These are phyloP conservation scores for Oreochromis mossambicus DNA, from an alignment of 2,797 vertebrate species.

Conservation along the genomic window DNA sequence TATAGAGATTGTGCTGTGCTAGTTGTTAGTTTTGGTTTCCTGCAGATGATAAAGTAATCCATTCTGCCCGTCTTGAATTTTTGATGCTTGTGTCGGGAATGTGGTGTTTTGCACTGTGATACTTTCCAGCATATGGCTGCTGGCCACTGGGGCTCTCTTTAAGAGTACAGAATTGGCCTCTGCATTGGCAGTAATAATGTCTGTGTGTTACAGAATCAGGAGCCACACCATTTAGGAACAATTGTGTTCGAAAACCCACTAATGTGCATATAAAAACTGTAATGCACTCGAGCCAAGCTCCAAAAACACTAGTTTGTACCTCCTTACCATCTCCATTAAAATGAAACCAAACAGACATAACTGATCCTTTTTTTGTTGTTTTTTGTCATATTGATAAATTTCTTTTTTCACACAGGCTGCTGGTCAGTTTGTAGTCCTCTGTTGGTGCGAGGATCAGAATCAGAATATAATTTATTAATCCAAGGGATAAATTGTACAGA, in stretches of 20 bases:
- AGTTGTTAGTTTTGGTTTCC: background rate
- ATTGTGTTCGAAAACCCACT: accelerated
- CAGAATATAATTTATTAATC: background rate
- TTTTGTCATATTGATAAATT: background rate
- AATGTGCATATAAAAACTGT: background rate
- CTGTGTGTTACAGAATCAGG: background rate
- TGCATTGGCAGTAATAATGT: background rate
- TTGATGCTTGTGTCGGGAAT: background rate
- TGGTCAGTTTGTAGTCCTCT: background rate
- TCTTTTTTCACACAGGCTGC: background rate
- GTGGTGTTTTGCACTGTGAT: background rate
- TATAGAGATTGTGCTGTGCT: background rate
- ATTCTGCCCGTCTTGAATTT: background rate
- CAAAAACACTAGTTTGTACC: background rate
- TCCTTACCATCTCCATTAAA: background rate
- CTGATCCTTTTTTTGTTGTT: background rate
- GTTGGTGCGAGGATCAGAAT: background rate
- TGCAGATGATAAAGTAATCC: background rate
- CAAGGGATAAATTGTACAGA: too few relatives aligned
- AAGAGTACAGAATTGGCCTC: background rate
- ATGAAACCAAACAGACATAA: background rate
- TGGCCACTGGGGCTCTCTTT: background rate
- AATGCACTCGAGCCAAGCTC: background rate
- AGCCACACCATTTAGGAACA: background rate
- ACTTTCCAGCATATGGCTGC: background rate